Percentiles rank a stretch among this genome's conserved stretches.
Conservation (phyloP, 2,113 vertebrate species). For the Peromyscus californicus region DNA sequence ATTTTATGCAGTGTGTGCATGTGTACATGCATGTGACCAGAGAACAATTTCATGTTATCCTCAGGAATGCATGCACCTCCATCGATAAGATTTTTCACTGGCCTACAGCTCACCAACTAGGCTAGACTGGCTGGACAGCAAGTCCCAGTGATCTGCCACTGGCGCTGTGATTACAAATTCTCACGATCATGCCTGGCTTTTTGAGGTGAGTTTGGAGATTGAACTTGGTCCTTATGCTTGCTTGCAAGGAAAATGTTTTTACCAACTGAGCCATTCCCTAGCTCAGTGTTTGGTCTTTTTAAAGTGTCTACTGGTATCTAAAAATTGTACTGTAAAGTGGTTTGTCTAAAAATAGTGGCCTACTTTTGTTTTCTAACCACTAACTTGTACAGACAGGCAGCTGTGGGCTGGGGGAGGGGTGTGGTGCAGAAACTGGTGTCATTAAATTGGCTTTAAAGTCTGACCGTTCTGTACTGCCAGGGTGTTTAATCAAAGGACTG, state of each 20-base stretch:
- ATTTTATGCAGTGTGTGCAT: neutral
- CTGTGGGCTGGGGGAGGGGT: neutral
- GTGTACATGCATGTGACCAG: neutral
- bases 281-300: neutral
- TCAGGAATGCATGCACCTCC: no score
- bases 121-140: neutral
- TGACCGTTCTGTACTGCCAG: neutral
- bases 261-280: neutral
- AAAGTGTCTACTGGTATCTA: neutral
- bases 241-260: neutral
- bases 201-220: neutral
- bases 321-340: slow-evolving; percentile 31
- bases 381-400: neutral
- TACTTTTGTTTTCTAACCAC: neutral
- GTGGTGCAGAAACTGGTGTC: neutral
- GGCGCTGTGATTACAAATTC: neutral
- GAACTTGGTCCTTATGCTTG: neutral
- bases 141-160: neutral
- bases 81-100: neutral
- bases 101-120: neutral
- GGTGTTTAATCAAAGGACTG: neutral
- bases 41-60: no score
- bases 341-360: slow-evolving; percentile 45
- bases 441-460: neutral
- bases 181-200: neutral